Evolutionary conservation across 2,113 vertebrate genomes (phyloP), one percentile per base, ranked within the genome.

Genomic region (Podiceps cristatus): DNA sequence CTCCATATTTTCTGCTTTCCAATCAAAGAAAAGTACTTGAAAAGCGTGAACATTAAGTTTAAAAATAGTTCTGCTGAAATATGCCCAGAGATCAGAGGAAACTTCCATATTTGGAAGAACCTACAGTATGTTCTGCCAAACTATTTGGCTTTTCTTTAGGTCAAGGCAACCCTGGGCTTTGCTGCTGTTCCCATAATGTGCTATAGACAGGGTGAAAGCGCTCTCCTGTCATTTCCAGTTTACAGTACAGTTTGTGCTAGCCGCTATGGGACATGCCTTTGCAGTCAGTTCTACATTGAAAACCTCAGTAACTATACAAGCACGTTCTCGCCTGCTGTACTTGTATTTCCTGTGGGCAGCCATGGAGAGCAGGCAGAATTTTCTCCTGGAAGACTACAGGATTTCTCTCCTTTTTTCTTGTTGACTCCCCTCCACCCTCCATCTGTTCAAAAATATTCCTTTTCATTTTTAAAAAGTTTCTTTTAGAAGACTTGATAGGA

Each of bases 31-130:
- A 96, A 93, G 81, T 88, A 88, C 92, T 90, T 87, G 56, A 96
- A 96, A 97, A 90, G 52, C 35, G 4, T 95, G 92, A 95, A 93
- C 49, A 60, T 80, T 42, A 45, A 71, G 88, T 96, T 97, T 96
- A 96, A 93, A 96, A 96, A 95, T 94, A 88, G 92, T 86, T 68
- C 71, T 95, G 91, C 52, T 91, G 85, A 96, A 97, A 96, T 93
- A 93, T 83, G 71, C 56, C 56, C 47, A 49, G 79, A 85, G 84
- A 95, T 95, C 94, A 94, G 92, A 88, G 90, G 76, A 94, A 86
- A 94, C 9, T 90, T 97, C 97, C 97, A 94, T 97, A 97, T 97
- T 96, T 96, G 97, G 97, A 96, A 97, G 92, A 96, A 82, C 77
- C 90, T 93, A 84, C 93, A 78, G 35, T 45, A 87, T 75, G 83